Evolutionary conservation across 2,113 vertebrate species (phyloP).

Genomic region (Ptilorrhoa leucosticta): DNA sequence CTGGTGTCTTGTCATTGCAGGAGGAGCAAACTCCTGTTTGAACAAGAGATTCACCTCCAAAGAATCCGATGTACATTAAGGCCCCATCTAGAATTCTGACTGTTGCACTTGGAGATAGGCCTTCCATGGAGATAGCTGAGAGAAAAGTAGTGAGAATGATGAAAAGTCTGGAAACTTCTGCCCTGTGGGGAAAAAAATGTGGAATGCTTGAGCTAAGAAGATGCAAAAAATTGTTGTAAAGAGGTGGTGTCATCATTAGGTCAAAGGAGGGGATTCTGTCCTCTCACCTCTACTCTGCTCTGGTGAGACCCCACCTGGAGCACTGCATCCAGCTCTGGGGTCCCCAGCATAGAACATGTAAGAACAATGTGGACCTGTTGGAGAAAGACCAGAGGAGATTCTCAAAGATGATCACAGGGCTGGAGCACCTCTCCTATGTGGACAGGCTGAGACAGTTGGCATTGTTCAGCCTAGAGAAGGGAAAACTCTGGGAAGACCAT

Average conservation of each 20-base stretch:
- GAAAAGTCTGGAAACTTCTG: not conserved
- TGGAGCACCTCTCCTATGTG: not conserved
- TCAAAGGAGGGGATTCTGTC: not conserved
- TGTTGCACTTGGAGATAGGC: not conserved
- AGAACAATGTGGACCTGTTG: not conserved
- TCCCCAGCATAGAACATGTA: not conserved
- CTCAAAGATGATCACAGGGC: not conserved
- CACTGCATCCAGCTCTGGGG: not conserved
- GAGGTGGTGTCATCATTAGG: not conserved
- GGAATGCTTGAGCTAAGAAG: not conserved
- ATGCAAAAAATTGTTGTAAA: not conserved
- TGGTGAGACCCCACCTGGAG: not conserved
- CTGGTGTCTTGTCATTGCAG: not conserved
- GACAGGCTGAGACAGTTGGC: not conserved
- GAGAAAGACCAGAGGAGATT: not conserved
- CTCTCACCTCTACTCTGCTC: not conserved
- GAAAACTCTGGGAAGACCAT: not conserved
- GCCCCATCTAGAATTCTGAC: not conserved
- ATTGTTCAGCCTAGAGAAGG: not conserved
- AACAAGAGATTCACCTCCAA: not conserved
- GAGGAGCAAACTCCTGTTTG: not conserved
- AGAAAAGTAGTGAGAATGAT: not conserved
- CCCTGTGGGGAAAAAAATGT: not conserved
- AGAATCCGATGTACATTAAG: not conserved
- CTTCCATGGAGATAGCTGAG: not conserved